Evolutionary conservation across 1,140 invertebrate genomes (phyloP), one percentile per base, ranked within the genome.

Genomic region (Drosophila repleta): DNA sequence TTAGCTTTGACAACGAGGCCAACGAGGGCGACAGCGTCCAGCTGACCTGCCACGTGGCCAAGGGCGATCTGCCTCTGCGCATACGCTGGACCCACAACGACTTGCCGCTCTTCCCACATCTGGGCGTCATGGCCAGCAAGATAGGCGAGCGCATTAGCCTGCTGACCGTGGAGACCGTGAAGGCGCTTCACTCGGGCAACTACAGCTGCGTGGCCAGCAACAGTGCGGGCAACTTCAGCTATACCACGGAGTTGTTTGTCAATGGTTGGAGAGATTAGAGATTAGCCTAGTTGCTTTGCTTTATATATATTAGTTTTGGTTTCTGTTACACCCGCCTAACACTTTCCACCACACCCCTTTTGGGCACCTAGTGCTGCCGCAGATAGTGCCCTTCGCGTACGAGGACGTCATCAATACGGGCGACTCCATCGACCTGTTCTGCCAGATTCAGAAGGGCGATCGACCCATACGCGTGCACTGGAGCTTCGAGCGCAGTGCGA

Each of bases 401-500:
- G 93, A 94, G 21, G 95, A 95, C 62, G 92, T 94, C 37, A 94
- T 95, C 29, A 95, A 96, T 68, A 94, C 93, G 85, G 94, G 94
- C 43, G 93, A 96, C 53, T 94, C 94, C 11, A 68, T 88, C 6
- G 80, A 79, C 45, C 66, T 98, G 97, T 93, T 95, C 95, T 48
- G 95, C 97, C 26, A 94, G 82, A 90, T 92, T 41, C 78, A 95
- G 73, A 97, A 97, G 90, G 97, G 97, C 26, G 96, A 98, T 91
- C 93, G 95, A 66, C 97, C 97, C 5, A 92, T 97, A 52, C 94
- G 94, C 56, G 95, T 97, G 58, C 92, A 93, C 48, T 97, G 97
- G 96, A 91, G 71, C 45, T 90, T 90, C 18, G 91, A 93, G 48
- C 81, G 93, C 21, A 75, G 72, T 32, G 76, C 76, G 66, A 90